Base-by-base conservation (phyloP, 2,113 vertebrate genomes). In the Platysteira castanea region DNA sequence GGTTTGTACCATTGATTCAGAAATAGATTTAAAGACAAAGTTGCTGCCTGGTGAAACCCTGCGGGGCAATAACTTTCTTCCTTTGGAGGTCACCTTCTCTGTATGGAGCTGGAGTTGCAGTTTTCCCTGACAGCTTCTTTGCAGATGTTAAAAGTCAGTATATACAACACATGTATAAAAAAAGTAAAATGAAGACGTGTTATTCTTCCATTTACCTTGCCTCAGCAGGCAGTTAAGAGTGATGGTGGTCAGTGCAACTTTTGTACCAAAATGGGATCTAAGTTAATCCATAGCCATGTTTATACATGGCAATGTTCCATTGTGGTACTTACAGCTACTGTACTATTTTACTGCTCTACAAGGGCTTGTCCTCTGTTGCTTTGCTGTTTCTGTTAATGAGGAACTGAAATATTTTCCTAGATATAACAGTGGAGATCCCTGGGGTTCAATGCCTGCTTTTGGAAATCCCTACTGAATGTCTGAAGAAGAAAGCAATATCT, bases 131-230 rank as follows among this genome's bases (percentile, higher is more conserved):
- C 30, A 33, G 2, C 35, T 22, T 65, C 68, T 75, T 31, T 59
- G 13, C 39, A 52, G 33, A 3, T 23, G 7, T 47, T 89, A 56
- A n/a, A 93, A 80, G 7, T 39, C 52, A 39, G 52, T 59, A 33
- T 4, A 13, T n/a, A 9, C 8, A 81, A 24, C 1, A 11, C 21
- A 23, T 0, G 0, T 10, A n/a, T n/a, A 21, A 49, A n/a, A n/a
- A 68, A 50, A 22, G 9, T 33, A 31, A 81, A 89, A 61, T 56
- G 37, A 87, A 20, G 57, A 41, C 8, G 13, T 61, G 14, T 21
- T 61, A 1, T 57, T 84, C 27, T 52, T 64, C 7, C 13, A 5
- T n/a, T 15, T 59, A 24, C 26, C 12, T 74, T 81, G 7, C 39
- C 15, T 53, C 13, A 24, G 79, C 27, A 79, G 17, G 18, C 14